Evolutionary conservation across 2,888 invertebrate genomes (phyloP), one percentile per base, ranked within the genome.

Genomic region (Agelastica alni): DNA sequence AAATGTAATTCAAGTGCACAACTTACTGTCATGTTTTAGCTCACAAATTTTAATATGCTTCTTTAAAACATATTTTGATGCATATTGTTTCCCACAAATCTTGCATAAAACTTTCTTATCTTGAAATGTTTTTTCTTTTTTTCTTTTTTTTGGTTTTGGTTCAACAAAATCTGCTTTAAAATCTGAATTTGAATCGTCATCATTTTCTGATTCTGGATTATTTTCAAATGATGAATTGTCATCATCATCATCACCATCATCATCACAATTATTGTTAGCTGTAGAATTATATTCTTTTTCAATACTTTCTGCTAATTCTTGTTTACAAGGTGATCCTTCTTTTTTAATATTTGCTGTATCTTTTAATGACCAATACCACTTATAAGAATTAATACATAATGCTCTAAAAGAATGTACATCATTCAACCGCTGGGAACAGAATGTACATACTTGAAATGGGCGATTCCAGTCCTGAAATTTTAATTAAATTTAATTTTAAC

Each of bases 331-430:
- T 18, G 48, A 28, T n/a, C 5, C 20, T 14, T 46, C 26, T 39
- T 49, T 45, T 28, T 53, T 45, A 17, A 22, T 12, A 4, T 9
- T 16, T n/a, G 20, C 10, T 5, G 31, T 20, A 22, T 55, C 39
- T 44, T 49, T 62, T 10, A 48, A 13, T 2, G 41, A 18, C 49
- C 49, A 49, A 18, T 56, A 60, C 18, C 51, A 43, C 14, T 49
- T 49, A 17, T 63, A 60, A 6, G 72, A 70, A 12, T 61, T 62
- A 14, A 72, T 61, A 57, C 73, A 73, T 17, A 66, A 53, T 42
- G 65, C 60, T 44, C 67, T 63, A 56, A 74, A 74, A n/a, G 57
- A 57, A 47, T 64, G 67, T 1, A 66, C 62, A 10, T 58, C 61
- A 41, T 70, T 62, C n/a, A 74, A 54, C 43, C 68, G 60, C 16